Evolutionary conservation across 1,140 invertebrate genomes (phyloP).

Genomic region (Caenorhabditis inopinata): DNA sequence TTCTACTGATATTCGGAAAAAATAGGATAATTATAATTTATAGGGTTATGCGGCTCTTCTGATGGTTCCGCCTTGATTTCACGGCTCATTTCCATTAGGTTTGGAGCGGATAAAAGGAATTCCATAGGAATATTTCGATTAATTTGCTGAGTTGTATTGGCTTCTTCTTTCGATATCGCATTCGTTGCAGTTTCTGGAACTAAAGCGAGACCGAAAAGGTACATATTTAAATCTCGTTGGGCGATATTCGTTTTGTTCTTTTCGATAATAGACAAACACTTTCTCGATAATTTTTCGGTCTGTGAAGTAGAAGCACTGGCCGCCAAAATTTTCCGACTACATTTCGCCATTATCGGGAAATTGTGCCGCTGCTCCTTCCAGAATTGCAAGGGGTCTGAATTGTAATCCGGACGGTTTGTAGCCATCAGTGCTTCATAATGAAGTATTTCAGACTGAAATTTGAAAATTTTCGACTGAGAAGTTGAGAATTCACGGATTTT

Average conservation of each 20-base stretch:
- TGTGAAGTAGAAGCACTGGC: background rate
- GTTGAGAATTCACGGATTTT: too few relatives aligned
- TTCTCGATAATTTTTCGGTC: background rate
- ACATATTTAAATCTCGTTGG: background rate
- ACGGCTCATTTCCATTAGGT: too few relatives aligned
- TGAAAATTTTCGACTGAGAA: background rate
- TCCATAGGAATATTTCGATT: too few relatives aligned
- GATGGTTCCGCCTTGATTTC: too few relatives aligned
- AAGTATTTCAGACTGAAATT: background rate
- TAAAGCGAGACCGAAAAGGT: background rate
- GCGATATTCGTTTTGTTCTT: background rate
- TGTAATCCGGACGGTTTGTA: background rate
- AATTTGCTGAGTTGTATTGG: too few relatives aligned
- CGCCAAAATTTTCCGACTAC: background rate
- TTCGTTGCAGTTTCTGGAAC: background rate
- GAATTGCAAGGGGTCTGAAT: background rate
- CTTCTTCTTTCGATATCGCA: too few relatives aligned
- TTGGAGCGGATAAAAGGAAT: too few relatives aligned
- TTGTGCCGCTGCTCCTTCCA: background rate
- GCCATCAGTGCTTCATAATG: background rate
- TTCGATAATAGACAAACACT: background rate
- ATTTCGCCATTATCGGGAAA: background rate
- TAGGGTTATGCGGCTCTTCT: too few relatives aligned
- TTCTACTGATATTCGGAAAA: too few relatives aligned
- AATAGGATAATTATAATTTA: too few relatives aligned